Evolutionary conservation across 2,113 vertebrate genomes (phyloP).

Genomic region (Phyllostomus hastatus): DNA sequence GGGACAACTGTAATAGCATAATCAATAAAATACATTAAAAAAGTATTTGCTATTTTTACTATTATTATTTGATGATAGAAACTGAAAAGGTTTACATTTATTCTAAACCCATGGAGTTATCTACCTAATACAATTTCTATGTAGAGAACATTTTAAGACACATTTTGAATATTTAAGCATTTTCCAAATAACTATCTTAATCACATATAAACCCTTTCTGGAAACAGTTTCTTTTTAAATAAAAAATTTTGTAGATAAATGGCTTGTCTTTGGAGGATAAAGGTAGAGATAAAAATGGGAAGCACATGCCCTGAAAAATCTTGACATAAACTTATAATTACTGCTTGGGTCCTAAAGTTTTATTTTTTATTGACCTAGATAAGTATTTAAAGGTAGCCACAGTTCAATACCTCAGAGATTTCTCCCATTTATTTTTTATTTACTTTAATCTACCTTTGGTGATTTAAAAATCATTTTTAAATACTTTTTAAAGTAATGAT

Average conservation of each 20-base stretch:
- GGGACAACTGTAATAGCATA: too few relatives aligned
- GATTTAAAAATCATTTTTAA: background rate
- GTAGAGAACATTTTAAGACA: background rate
- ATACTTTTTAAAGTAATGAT: background rate
- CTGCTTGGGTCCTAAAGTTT: background rate
- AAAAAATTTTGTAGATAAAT: background rate
- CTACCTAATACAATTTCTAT: conserved; percentile 9
- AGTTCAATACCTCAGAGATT: background rate
- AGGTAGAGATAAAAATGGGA: background rate
- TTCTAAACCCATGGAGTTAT: conserved; percentile 11
- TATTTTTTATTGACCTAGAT: background rate
- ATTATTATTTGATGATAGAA: conserved; percentile 4
- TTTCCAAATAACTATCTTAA: conserved; percentile 30
- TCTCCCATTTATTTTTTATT: background rate
- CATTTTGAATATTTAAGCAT: background rate
- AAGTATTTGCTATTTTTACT: background rate
- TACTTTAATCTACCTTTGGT: background rate
- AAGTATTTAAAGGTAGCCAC: background rate
- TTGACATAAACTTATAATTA: background rate
- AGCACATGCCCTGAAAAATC: background rate
- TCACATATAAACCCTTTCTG: background rate
- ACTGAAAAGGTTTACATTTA: background rate
- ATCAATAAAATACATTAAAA: too few relatives aligned
- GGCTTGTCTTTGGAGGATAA: background rate
- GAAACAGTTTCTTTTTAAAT: background rate